Base-by-base conservation (phyloP, 2,888 invertebrate genomes). In the Xestia xanthographa region DNA sequence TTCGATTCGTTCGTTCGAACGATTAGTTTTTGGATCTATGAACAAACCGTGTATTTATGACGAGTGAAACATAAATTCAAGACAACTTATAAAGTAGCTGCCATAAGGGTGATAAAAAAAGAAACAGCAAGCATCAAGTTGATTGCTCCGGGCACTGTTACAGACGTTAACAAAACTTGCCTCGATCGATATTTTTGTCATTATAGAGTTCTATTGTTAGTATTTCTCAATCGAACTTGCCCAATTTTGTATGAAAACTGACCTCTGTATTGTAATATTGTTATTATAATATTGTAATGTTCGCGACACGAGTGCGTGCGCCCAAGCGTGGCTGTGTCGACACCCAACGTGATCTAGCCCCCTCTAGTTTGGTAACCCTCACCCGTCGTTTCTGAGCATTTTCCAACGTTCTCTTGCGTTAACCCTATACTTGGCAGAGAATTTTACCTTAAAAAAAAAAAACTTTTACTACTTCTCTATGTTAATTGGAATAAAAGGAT, bases 261-360 rank as follows among this genome's bases (percentile, higher is more conserved):
- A 90, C 91, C 89, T 88, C 77, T 86, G 79, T 79, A 86, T 86
- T 87, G 86, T 88, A 83, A 84, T 75, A 84, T 74, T 66, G 80
- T 89, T 85, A 82, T 88, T 76, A 82, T n/a, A 62, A 73, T 81
- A 75, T 77, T 76, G 78, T 80, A 88, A 82, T 86, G 82, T 84
- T 66, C 77, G 71, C 75, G 82, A 79, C 87, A 80, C 86, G 84
- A 78, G 80, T 83, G 77, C 76, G 84, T 69, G 78, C 88, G 84
- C 45, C 77, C 75, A 83, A 88, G 81, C 92, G 90, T 89, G 86
- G 70, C 87, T 43, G 45, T 93, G 91, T 85, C 93, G 88, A 86
- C 91, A 93, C 79, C 75, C 80, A 85, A 91, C 91, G 92, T 92
- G 92, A 91, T 92, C 88, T 85, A 86, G 89, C 73, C 60, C 20